Conservation (phyloP, 2,888 invertebrate species). For the Leucophenga maculata region DNA sequence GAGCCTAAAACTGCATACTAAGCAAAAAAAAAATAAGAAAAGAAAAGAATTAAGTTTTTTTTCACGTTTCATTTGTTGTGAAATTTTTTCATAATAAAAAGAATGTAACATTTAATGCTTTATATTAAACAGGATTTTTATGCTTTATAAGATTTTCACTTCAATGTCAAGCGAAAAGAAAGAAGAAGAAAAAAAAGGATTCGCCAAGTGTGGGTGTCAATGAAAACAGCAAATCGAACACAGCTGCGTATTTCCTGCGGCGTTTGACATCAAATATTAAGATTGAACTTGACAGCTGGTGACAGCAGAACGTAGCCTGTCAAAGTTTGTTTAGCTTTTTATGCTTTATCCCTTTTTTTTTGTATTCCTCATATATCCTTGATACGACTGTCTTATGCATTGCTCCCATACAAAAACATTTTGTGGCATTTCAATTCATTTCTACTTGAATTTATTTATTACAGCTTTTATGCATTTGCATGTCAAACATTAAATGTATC, state of each 20-base stretch:
- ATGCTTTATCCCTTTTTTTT: slow-evolving; percentile 5
- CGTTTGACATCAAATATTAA: slow-evolving; percentile 63
- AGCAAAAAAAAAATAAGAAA: background rate
- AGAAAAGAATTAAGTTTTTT: background rate
- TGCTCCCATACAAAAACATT: background rate
- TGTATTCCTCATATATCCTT: slow-evolving; percentile 3
- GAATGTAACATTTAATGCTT: background rate
- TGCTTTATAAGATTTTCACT: background rate
- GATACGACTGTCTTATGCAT: slow-evolving; percentile 6
- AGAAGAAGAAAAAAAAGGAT: slow-evolving; percentile 11
- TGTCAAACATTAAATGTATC: background rate
- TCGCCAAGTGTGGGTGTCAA: slow-evolving; percentile 13
- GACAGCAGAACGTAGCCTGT: slow-evolving; percentile 30
- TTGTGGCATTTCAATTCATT: slow-evolving; percentile 15
- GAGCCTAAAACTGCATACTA: background rate
- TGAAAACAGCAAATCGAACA: slow-evolving; percentile 23
- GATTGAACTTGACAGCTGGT: slow-evolving; percentile 61
- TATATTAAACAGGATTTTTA: background rate
- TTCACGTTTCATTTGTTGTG: background rate
- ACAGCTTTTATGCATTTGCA: background rate
- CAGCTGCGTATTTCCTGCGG: slow-evolving; percentile 51
- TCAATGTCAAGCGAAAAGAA: background rate
- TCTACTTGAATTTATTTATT: background rate
- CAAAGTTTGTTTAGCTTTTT: slow-evolving; percentile 29
- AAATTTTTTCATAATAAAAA: background rate